Percentiles rank a stretch among this genome's conserved stretches.
Evolutionary conservation across 2,797 vertebrate genomes (phyloP).

Genomic region (Euthynnus affinis): DNA sequence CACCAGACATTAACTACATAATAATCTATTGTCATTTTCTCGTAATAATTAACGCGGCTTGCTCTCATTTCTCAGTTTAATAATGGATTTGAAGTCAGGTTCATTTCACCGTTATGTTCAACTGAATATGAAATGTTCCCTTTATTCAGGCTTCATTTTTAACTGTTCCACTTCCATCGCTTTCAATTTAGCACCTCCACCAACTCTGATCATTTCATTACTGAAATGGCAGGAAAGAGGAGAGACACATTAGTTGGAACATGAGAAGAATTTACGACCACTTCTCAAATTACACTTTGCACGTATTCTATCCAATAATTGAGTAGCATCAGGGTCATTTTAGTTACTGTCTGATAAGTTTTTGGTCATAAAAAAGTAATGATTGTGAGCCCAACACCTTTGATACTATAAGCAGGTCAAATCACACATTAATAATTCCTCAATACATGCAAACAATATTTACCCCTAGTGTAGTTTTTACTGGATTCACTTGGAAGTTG

Average conservation of each 20-base stretch:
- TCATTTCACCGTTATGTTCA: slow-evolving; percentile 12
- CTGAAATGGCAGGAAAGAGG: slow-evolving; percentile 8
- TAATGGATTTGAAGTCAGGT: slow-evolving; percentile 43
- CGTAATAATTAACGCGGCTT: slow-evolving; percentile 13
- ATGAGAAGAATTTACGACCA: neutral
- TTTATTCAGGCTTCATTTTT: slow-evolving; percentile 16
- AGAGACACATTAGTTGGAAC: neutral
- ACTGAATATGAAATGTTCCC: slow-evolving; percentile 28
- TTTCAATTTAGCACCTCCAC: neutral
- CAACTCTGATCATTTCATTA: slow-evolving; percentile 48
- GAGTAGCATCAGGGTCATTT: neutral
- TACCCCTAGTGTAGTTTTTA: neutral
- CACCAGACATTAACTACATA: slow-evolving; percentile 24
- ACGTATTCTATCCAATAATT: slow-evolving; percentile 2
- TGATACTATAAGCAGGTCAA: slow-evolving; percentile 23
- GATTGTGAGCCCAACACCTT: slow-evolving; percentile 3
- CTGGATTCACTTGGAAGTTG: neutral
- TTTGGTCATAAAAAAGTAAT: slow-evolving; percentile 21
- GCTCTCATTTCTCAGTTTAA: slow-evolving; percentile 39
- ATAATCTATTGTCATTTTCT: slow-evolving; percentile 43
- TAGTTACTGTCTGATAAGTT: neutral
- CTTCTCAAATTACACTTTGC: neutral
- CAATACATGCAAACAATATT: neutral
- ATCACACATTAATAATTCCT: slow-evolving; percentile 15
- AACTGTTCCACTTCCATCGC: neutral